phyloP scores from a whole-genome alignment of 2,797 vertebrate species.

The Coccyzus lansbergi region DNA sequence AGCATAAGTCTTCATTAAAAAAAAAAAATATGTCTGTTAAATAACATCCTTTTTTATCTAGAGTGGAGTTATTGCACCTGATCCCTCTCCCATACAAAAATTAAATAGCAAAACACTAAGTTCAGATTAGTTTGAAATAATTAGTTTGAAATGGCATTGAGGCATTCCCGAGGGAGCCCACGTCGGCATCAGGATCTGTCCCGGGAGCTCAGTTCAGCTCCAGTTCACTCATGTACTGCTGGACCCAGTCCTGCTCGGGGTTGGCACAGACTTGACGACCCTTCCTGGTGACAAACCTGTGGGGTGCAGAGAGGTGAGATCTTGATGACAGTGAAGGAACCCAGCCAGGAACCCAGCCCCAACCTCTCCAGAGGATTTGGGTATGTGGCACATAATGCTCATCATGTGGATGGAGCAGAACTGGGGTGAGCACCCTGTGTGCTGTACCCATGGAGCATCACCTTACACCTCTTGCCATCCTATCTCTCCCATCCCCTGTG shows the following conservation, averaged over 20 bases:
- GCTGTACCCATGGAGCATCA: neutral
- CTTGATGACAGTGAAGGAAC: neutral
- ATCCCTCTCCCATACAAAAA: neutral
- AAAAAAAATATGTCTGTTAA: neutral
- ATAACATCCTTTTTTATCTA: neutral
- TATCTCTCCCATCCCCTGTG: too few species aligned
- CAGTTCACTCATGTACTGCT: neutral
- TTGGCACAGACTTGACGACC: slow-evolving; percentile 31
- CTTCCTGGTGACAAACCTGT: slow-evolving; percentile 51
- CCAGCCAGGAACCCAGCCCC: neutral
- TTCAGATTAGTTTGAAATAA: neutral
- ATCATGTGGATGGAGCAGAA: neutral
- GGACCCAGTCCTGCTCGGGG: slow-evolving; percentile 12
- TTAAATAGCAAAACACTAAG: neutral
- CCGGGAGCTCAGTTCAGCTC: neutral
- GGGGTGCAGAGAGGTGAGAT: neutral
- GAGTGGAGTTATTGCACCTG: neutral
- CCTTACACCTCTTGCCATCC: neutral
- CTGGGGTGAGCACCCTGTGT: rapidly evolving
- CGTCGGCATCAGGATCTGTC: neutral
- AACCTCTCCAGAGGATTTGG: neutral
- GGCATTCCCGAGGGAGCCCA: rapidly evolving
- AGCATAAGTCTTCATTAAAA: neutral
- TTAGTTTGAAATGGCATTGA: neutral
- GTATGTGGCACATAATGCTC: rapidly evolving